A percentile compares a stretch with the other conserved stretches of the same genome.
phyloP scores from a whole-genome alignment of 1,140 invertebrate genomes.

The Sarcophaga bullata region DNA sequence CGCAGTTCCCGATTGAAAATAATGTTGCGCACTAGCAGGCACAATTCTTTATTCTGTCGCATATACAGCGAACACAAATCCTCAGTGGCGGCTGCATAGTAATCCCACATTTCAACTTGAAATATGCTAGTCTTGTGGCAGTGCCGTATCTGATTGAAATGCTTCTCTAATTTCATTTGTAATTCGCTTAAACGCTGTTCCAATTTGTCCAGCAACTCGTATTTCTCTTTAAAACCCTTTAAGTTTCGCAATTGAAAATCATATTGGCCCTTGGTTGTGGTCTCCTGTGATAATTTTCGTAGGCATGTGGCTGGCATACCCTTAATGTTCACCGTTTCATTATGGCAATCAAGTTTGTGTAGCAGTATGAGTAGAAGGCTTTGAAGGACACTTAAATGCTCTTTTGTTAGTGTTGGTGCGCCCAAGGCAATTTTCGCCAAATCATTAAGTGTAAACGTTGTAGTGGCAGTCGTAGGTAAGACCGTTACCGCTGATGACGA shows the following conservation, averaged over 20 bases:
- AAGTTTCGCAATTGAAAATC: conserved; percentile 50
- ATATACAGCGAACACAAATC: conserved; percentile 58
- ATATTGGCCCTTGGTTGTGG: conserved; percentile 49
- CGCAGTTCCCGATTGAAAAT: conserved; percentile 59
- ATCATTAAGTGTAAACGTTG: conserved; percentile 53
- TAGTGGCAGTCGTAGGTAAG: not conserved
- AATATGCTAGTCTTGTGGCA: conserved; percentile 46
- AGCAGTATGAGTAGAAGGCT: conserved; percentile 54
- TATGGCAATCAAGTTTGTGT: conserved; percentile 55
- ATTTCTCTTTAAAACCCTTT: conserved; percentile 52
- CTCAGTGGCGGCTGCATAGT: conserved; percentile 51
- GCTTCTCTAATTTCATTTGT: conserved; percentile 50
- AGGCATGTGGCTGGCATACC: conserved; percentile 56
- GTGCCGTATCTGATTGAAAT: conserved; percentile 56
- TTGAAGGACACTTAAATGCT: conserved; percentile 56
- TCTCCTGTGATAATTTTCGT: conserved; percentile 49
- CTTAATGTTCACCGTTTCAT: conserved; percentile 54
- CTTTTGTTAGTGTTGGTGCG: conserved; percentile 49
- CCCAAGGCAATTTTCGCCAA: conserved; percentile 56
- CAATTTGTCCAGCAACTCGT: conserved; percentile 48
- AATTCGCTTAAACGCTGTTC: conserved; percentile 51
- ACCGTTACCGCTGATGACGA: not conserved
- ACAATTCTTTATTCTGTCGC: conserved; percentile 56
- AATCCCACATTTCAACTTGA: conserved; percentile 48
- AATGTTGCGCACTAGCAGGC: conserved; percentile 51